Evolutionary conservation across 2,888 invertebrate species (phyloP).

Genomic region (Vesta saturnalis): DNA sequence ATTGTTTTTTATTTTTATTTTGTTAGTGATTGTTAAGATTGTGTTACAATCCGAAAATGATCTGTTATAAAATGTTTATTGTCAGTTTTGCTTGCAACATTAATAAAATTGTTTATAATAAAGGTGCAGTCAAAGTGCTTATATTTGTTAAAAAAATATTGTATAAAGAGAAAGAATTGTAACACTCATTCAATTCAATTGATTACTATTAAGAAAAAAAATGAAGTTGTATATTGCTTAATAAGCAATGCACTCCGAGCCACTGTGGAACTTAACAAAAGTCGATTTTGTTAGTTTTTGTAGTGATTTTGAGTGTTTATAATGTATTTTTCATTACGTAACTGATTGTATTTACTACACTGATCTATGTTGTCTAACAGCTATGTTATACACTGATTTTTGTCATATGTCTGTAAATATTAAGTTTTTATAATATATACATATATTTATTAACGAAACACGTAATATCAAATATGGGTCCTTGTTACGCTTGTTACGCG

Average conservation of each 20-base stretch:
- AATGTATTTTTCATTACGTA: conserved; percentile 38
- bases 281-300: conserved; percentile 26
- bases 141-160: conserved; percentile 39
- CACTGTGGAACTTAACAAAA: conserved; percentile 28
- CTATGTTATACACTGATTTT: conserved; percentile 55
- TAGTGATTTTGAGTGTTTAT: conserved; percentile 30
- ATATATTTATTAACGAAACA: conserved; percentile 57
- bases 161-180: conserved; percentile 38
- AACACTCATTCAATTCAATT: conserved; percentile 30
- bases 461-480: conserved; percentile 43
- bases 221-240: conserved; percentile 25
- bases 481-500: conserved; percentile 45
- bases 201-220: conserved; percentile 21
- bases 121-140: conserved; percentile 46
- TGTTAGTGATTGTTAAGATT: no score
- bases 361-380: conserved; percentile 45
- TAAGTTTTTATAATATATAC: conserved; percentile 62
- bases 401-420: conserved; percentile 61
- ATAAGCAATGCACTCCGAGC: conserved; percentile 24
- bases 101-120: conserved; percentile 52
- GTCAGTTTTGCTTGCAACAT: conserved; percentile 48
- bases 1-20: background rate
- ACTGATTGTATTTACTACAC: conserved; percentile 42
- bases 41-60: background rate
- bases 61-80: conserved; percentile 24